Percentiles rank a stretch among this genome's conserved stretches.
These are phyloP conservation scores for Callithrix jacchus DNA, from an alignment of 2,113 vertebrate species.

Conservation along the genomic window DNA sequence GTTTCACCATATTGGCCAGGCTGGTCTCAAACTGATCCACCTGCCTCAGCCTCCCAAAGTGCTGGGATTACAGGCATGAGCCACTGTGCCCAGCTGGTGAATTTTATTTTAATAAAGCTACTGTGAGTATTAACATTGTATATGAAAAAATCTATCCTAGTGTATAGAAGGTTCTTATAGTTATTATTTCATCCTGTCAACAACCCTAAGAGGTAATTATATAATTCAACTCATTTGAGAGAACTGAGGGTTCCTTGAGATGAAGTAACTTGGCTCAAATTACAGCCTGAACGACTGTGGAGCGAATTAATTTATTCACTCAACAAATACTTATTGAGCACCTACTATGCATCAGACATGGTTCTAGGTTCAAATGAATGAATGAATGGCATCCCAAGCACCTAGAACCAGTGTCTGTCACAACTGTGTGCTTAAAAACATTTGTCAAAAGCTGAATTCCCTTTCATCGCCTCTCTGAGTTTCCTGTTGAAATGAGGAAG, in stretches of 20 bases:
- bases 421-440: conserved; percentile 11
- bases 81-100: no score
- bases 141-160: background rate
- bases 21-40: no score
- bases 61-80: no score
- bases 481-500: conserved; percentile 26
- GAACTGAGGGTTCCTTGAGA: background rate
- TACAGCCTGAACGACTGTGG: background rate
- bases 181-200: conserved; percentile 3
- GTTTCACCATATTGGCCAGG: no score
- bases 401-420: background rate
- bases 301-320: background rate
- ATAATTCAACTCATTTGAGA: background rate
- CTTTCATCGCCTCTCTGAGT: background rate
- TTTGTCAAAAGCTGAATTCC: background rate
- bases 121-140: background rate
- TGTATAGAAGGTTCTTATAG: background rate
- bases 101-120: background rate
- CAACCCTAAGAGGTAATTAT: background rate
- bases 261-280: background rate
- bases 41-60: no score
- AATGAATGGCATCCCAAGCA: background rate
- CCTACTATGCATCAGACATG: background rate
- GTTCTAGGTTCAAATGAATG: background rate
- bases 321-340: background rate